Conservation (phyloP, 1,140 invertebrate species). For the Panulirus ornatus region DNA sequence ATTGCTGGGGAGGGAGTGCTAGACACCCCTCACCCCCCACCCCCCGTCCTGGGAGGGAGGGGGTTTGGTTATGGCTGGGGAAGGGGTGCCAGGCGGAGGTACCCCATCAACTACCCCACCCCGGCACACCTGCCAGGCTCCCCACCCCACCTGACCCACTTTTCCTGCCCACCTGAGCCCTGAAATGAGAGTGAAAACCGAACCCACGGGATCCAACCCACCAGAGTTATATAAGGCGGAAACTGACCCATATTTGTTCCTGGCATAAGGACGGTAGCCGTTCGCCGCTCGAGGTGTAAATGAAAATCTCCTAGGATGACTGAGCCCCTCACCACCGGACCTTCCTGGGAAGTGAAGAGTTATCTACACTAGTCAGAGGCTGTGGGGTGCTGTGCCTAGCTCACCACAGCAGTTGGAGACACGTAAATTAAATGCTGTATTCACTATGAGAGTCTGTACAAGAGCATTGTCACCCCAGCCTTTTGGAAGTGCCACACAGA, state of each 20-base stretch:
- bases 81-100: background rate
- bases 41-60: too few species aligned
- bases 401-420: too few species aligned
- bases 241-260: background rate
- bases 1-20: too few species aligned
- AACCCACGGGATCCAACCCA: slow-evolving; percentile 25
- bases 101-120: background rate
- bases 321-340: background rate
- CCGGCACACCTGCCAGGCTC: background rate
- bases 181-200: slow-evolving; percentile 39
- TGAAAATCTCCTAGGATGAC: slow-evolving; percentile 2
- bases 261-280: background rate
- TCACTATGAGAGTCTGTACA: background rate
- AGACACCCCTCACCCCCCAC: too few species aligned
- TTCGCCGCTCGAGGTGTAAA: background rate
- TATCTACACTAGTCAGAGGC: background rate
- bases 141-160: slow-evolving; percentile 15
- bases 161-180: slow-evolving; percentile 23
- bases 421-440: too few species aligned
- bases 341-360: slow-evolving; percentile 3
- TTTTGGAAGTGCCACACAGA: background rate
- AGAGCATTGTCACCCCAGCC: background rate
- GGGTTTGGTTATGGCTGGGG: background rate
- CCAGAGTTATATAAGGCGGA: background rate
- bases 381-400: too few species aligned